Evolutionary conservation across 2,797 vertebrate genomes (phyloP), one percentile per base, ranked within the genome.

Genomic region (Aldrovandia affinis): DNA sequence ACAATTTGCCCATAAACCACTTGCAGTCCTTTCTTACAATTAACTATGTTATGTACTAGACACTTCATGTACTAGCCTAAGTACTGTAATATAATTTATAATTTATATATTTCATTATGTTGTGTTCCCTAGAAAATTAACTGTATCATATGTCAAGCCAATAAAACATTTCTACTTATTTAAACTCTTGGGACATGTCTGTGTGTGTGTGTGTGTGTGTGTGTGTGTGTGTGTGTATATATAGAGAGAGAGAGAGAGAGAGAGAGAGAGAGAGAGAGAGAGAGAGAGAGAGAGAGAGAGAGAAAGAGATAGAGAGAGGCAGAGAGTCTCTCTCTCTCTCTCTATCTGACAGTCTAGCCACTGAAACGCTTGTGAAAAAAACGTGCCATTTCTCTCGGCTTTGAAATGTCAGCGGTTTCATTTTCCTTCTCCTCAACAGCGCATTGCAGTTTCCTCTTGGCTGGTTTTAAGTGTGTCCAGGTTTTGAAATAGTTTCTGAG

Each of bases 361-460:
- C 6, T 78, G n/a, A 54, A 78, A 30, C 47, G 20, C 77, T 28
- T 78, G 44, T 78, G 77, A 33, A 78, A 80, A 20, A 80, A 82
- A 78, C 4, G 77, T 87, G 82, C 78, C 73, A 39, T 81, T 70
- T 83, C 25, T 57, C 84, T 89, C 85, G 59, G 73, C 81, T 83
- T 83, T 63, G 47, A 90, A 89, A 90, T 91, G 89, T 91, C 88
- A 90, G 70, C 28, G 6, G 73, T 85, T 90, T 85, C 42, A 68
- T 83, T 89, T 42, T 44, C 14, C 81, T 15, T 30, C 14, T 80
- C 25, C 77, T 78, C 44, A 25, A 28, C 77, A 15, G 9, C 12
- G 25, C 28, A 65, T 65, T 28, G 44, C 39, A 15, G 36, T 44
- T 75, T 75, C 42, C 70, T 75, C 36, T 75, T n/a, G 36, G 39